Conservation (phyloP, 2,113 vertebrate species). For the Bubo bubo region DNA sequence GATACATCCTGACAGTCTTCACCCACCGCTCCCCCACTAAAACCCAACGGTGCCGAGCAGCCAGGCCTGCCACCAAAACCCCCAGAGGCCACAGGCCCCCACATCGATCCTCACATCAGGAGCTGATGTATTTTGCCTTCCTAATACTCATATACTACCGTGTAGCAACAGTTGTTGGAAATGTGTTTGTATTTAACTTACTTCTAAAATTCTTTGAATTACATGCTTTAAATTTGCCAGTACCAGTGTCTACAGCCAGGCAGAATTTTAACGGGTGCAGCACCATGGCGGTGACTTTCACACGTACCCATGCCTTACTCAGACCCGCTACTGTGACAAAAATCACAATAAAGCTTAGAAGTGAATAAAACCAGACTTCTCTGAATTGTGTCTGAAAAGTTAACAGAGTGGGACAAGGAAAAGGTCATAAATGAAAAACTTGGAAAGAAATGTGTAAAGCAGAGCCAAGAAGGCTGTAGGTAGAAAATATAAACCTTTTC, state of each 20-base stretch:
- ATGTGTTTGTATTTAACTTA: background rate
- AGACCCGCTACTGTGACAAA: background rate
- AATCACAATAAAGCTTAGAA: background rate
- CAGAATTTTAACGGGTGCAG: background rate
- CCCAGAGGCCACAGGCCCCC: background rate
- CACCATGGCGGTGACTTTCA: background rate
- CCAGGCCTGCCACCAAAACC: no score
- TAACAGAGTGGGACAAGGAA: background rate
- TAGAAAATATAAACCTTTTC: background rate
- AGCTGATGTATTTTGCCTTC: background rate
- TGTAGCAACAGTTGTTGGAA: background rate
- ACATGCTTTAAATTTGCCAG: background rate
- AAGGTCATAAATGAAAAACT: background rate
- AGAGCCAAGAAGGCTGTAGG: background rate
- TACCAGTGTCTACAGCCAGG: background rate
- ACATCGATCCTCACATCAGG: background rate
- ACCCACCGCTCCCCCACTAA: accelerated
- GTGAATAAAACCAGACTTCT: background rate
- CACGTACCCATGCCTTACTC: accelerated
- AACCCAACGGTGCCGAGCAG: accelerated
- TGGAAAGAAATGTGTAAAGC: background rate
- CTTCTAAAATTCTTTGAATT: background rate
- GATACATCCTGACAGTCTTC: background rate
- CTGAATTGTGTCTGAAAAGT: background rate
- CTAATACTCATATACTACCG: background rate